Percentiles rank a stretch among this genome's conserved stretches.
Conservation (phyloP, 2,888 invertebrate species). For the Deroplatys truncata region DNA sequence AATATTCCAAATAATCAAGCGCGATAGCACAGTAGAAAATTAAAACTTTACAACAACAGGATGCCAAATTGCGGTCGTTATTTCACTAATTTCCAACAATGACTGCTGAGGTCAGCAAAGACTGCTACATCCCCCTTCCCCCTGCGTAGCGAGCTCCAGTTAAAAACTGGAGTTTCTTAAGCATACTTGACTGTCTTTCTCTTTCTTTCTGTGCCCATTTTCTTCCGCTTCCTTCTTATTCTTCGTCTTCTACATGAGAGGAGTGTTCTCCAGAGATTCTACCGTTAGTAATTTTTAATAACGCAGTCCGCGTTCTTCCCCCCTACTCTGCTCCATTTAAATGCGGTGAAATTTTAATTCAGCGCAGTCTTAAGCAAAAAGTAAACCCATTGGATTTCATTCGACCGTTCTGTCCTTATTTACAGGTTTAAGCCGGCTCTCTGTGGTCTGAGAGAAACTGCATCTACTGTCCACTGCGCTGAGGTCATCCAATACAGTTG, state of each 20-base stretch:
- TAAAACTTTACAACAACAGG: too few species aligned
- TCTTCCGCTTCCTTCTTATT: neutral
- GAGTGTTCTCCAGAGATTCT: neutral
- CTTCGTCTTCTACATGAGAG: neutral
- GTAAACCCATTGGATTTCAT: neutral
- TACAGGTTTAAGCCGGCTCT: too few species aligned
- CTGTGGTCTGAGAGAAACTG: too few species aligned
- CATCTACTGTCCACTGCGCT: too few species aligned
- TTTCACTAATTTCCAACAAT: too few species aligned
- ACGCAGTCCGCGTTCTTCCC: neutral
- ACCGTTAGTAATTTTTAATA: neutral
- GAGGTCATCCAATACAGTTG: too few species aligned
- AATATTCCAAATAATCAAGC: too few species aligned
- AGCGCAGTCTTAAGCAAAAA: neutral
- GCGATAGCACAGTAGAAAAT: too few species aligned
- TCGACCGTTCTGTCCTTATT: neutral
- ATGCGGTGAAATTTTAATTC: neutral
- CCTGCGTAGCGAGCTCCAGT: neutral
- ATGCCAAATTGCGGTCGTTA: too few species aligned
- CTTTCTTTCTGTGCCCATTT: neutral
- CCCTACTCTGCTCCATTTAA: neutral
- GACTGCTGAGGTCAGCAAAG: too few species aligned
- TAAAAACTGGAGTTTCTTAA: neutral
- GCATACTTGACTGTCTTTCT: neutral
- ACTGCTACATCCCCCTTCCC: too few species aligned